These are phyloP conservation scores for Callosobruchus maculatus DNA, from an alignment of 2,888 invertebrate genomes.

Conservation along the genomic window DNA sequence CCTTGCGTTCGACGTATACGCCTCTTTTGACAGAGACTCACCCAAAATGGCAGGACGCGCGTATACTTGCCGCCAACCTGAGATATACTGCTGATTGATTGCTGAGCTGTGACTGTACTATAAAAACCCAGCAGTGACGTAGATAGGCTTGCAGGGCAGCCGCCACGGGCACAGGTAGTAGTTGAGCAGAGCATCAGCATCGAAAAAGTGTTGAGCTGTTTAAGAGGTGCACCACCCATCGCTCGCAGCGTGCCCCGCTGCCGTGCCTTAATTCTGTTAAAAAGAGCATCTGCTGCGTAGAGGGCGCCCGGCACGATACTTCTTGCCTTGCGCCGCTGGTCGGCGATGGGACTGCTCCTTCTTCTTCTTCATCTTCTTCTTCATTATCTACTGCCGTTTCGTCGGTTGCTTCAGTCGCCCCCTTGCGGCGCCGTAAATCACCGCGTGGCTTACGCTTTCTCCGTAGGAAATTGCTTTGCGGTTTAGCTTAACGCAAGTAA, in stretches of 20 bases:
- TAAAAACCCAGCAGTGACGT: not conserved
- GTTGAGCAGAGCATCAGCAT: too few relatives aligned
- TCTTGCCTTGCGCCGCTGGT: not conserved
- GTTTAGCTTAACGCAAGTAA: not conserved
- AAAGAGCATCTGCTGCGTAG: constrained; percentile 21
- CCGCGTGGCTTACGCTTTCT: not conserved
- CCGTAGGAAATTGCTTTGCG: not conserved
- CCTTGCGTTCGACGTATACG: too few relatives aligned
- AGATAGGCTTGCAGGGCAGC: not conserved
- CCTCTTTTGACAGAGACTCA: too few relatives aligned
- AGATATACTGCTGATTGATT: too few relatives aligned
- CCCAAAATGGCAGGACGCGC: too few relatives aligned
- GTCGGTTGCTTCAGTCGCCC: not conserved
- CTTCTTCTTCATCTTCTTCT: not conserved
- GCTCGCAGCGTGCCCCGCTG: constrained; percentile 35
- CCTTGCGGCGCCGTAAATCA: not conserved
- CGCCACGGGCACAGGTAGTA: not conserved
- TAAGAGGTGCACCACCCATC: constrained; percentile 22
- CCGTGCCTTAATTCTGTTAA: constrained; percentile 39
- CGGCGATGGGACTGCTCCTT: too few relatives aligned
- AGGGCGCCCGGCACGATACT: not conserved
- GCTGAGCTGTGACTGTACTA: not conserved
- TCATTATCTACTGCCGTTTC: not conserved
- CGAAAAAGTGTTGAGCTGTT: not conserved
- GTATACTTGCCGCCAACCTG: too few relatives aligned